These are phyloP conservation scores for Callyntrura guangdongensis DNA, from an alignment of 2,888 invertebrate species.

Conservation along the genomic window DNA sequence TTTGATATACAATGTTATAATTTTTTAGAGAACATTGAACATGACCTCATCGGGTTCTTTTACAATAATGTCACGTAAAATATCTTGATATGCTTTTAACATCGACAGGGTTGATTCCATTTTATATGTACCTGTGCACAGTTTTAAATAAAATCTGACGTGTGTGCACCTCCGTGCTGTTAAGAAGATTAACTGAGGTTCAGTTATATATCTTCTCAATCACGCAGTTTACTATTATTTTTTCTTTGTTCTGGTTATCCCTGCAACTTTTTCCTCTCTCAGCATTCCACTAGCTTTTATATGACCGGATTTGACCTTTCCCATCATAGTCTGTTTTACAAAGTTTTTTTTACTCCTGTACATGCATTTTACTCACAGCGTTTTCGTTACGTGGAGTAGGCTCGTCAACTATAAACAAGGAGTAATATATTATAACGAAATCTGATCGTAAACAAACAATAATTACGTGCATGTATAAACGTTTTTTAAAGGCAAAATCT, in stretches of 20 bases:
- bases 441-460: conserved; percentile 43
- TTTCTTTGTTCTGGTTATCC: conserved; percentile 58
- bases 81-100: conserved; percentile 39
- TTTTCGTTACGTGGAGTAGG: conserved; percentile 14
- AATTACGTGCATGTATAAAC: conserved; percentile 24
- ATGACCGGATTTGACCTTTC: conserved; percentile 78
- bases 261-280: conserved; percentile 68
- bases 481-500: conserved; percentile 43
- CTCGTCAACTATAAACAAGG: conserved; percentile 15
- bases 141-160: conserved; percentile 31
- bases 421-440: conserved; percentile 32
- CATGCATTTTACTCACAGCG: neutral
- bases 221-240: conserved; percentile 36
- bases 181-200: neutral
- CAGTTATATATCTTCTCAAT: conserved; percentile 7
- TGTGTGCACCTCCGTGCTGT: neutral
- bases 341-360: conserved; percentile 28
- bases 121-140: conserved; percentile 63
- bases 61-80: conserved; percentile 54
- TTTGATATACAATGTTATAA: conserved; percentile 21
- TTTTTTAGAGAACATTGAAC: conserved; percentile 56
- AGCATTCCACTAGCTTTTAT: conserved; percentile 20
- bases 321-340: conserved; percentile 50
- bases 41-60: conserved; percentile 67
- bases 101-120: neutral